Evolutionary conservation across 1,140 invertebrate species (phyloP), one percentile per base, ranked within the genome.

Genomic region (Platyscapa corneri): DNA sequence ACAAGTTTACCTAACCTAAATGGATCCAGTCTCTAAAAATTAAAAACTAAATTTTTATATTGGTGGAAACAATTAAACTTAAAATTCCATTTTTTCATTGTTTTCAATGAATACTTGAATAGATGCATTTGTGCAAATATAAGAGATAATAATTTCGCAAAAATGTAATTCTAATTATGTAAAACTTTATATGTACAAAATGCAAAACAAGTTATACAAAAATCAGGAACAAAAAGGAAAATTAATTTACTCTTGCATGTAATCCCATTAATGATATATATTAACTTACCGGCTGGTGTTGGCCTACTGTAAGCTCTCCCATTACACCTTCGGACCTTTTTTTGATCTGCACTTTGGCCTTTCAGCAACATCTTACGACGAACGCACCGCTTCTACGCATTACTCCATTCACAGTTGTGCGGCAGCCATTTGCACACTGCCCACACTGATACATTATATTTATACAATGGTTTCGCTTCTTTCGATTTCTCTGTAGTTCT

Each of bases 311-410:
- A 78, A 84, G 86, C 89, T 89, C 90, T 93, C 87, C 91, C 92
- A 92, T 92, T 89, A 90, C 90, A 89, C 87, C 90, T 92, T 77
- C 92, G 90, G 82, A 72, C 64, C 32, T 89, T 89, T 88, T 90
- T 92, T 83, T 89, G 91, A 60, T 89, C 89, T 75, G 80, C 85
- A 53, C 80, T 86, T 80, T 88, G 90, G 79, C 89, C 88, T 89
- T 93, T 93, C 87, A 93, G 86, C 87, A 93, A 92, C 92, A 93
- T 93, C 87, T 89, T 91, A 90, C 72, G 84, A 84, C 83, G 75
- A 86, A 81, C 82, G 74, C 83, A 83, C 89, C 77, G 80, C 87
- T 83, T 86, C 89, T 92, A 88, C 90, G 89, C 91, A 92, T 92
- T 90, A 92, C 92, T 90, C 88, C 89, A 87, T 86, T 86, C 72